These are phyloP conservation scores for Geopemphigus sp. DNA, from an alignment of 1,140 invertebrate genomes.

Conservation along the genomic window DNA sequence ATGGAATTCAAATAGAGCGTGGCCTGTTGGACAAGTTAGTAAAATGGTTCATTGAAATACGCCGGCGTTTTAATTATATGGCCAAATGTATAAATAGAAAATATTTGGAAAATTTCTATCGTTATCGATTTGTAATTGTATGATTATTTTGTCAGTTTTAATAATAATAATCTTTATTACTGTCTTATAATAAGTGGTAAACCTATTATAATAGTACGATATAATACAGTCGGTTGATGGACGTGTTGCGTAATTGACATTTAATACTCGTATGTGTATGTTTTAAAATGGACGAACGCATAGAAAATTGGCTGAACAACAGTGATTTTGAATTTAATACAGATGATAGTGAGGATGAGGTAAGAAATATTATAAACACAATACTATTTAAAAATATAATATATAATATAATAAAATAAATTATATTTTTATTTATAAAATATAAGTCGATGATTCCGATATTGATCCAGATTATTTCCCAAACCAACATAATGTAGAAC, in stretches of 20 bases:
- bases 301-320: not conserved
- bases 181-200: not conserved
- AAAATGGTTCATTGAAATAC: too few relatives aligned
- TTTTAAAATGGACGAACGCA: conserved; percentile 5
- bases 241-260: not conserved
- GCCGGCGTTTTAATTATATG: not conserved
- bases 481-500: not conserved
- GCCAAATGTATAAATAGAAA: conserved; percentile 1
- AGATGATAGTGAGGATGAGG: too few relatives aligned
- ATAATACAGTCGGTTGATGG: not conserved
- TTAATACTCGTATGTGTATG: not conserved
- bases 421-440: conserved; percentile 16
- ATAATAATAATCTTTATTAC: not conserved
- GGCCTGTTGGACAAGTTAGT: too few relatives aligned
- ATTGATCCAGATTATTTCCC: conserved; percentile 9
- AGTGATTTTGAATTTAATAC: not conserved
- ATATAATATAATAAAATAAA: too few relatives aligned
- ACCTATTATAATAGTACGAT: conserved; percentile 8
- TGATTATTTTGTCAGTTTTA: not conserved
- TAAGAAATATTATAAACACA: not conserved
- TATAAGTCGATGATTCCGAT: not conserved
- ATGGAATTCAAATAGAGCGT: too few relatives aligned
- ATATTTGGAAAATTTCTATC: not conserved
- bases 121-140: not conserved
- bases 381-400: not conserved